Evolutionary conservation across 2,888 invertebrate species (phyloP), one percentile per base, ranked within the genome.

Genomic region (Lathronympha strigana): DNA sequence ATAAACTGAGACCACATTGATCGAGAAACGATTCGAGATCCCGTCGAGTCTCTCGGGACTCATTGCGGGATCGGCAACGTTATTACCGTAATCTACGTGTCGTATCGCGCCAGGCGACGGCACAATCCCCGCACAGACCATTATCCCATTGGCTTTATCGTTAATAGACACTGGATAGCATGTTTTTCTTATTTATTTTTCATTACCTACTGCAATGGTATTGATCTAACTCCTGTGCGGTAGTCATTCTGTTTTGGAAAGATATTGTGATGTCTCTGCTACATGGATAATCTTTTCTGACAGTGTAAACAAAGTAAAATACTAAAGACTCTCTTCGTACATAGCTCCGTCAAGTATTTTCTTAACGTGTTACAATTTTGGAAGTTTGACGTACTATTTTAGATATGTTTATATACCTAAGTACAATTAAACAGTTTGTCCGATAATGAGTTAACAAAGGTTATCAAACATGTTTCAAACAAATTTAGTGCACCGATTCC

Each of bases 1-100:
- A 97, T 97, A 75, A 97, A 97, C 92, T 97, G 98, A 98, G 88
- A 98, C 98, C 86, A 98, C 98, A 73, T 98, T 98, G 63, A 98
- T 98, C 79, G 98, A 98, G 92, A 98, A 98, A 88, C 95, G 98
- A 71, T 96, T 96, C 82, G 98, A 98, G 88, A 97, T 98, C 81
- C 98, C 98, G 68, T 98, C 98, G 83, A 96, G 97, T 83, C 95
- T 97, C 72, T 97, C 98, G 57, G 98, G 98, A 66, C 94, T 98
- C 76, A 97, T 98, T 73, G 98, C 98, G 66, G 98, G 93, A 97
- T 97, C 80, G 98, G 98, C 79, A 98, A 98, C 89, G 97, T 98
- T 75, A 96, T 98, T 81, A 97, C 98, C 38, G 98, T 98, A 77
- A 97, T 98, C 83, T 98, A 98, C 88, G 98, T 98, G 76, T 97